These are phyloP conservation scores for Brachypteracias leptosomus DNA, from an alignment of 2,113 vertebrate species.

Conservation along the genomic window DNA sequence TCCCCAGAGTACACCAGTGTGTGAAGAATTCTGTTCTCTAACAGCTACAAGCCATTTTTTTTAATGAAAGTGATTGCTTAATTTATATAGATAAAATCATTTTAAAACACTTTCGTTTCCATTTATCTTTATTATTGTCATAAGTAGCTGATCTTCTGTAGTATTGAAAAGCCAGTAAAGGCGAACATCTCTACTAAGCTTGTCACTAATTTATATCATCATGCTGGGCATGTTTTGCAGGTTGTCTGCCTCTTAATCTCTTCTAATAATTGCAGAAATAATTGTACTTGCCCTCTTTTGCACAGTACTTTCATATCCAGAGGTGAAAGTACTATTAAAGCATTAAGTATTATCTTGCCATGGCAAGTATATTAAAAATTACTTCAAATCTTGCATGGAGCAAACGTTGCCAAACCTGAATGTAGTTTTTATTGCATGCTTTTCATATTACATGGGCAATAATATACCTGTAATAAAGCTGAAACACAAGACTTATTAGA, in stretches of 20 bases:
- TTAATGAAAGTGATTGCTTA: neutral
- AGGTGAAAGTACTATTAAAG: neutral
- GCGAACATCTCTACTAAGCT: neutral
- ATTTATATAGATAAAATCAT: neutral
- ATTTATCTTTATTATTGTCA: neutral
- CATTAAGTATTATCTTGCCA: neutral
- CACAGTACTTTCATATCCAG: neutral
- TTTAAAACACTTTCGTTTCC: neutral
- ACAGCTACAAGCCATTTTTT: neutral
- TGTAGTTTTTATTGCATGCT: neutral
- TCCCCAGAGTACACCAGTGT: neutral
- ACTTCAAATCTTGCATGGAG: neutral
- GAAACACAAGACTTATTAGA: neutral
- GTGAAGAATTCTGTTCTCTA: neutral
- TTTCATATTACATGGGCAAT: neutral
- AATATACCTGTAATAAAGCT: neutral
- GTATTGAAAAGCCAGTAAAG: neutral
- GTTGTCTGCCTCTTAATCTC: neutral
- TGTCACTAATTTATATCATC: neutral
- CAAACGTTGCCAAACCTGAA: neutral
- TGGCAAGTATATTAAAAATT: neutral
- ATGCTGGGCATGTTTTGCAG: neutral
- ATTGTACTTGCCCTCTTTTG: neutral
- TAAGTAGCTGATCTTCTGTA: neutral
- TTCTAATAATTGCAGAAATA: neutral